Evolutionary conservation across 37 sponge, comb jelly and placozoan species (phyloP), one percentile per base, ranked within the genome.

Genomic region (Beroe ovata): DNA sequence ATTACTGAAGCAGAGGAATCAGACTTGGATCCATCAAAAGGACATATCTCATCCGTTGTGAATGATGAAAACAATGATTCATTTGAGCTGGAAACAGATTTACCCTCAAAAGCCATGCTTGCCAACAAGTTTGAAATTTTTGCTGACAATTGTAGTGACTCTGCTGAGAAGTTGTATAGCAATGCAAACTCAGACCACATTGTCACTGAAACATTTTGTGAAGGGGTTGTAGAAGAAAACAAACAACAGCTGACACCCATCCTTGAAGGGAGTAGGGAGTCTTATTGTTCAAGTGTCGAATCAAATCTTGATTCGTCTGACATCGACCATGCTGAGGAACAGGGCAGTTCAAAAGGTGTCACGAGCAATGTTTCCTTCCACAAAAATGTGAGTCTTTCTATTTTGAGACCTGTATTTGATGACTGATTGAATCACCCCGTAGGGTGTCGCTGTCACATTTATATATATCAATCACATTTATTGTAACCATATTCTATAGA

Each of bases 181-280:
- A 11, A 6, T 47, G 54, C 54, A 16, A n/a, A n/a, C n/a, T n/a
- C n/a, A n/a, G n/a, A n/a, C n/a, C n/a, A n/a, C n/a, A n/a, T n/a
- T n/a, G 16, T 37, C 14, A 37, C 69, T 66, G 35, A 34, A 66
- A 25, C 69, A 26, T 66, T 66, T 32, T 29, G 69, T 30, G 16
- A 66, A 4, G 84, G 41, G 23, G 84, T n/a, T 21, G 18, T n/a
- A 2, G 42, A 77, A 6, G 84, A 77, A 16, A 77, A 42, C 47
- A 77, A 77, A 54, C 26, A 40, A 8, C 84, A 77, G 41, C 33
- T 77, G 14, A 42, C 84, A 25, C 84, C 84, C 6, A 77, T 77
- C 19, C 28, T 77, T 42, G 84, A 77, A 54, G 38, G 38, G 54
- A 77, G 84, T 40, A 14, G 84, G 38, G 84, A 77, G 23, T 77